Evolutionary conservation across 2,113 vertebrate genomes (phyloP).

Genomic region (Arvicanthis niloticus): DNA sequence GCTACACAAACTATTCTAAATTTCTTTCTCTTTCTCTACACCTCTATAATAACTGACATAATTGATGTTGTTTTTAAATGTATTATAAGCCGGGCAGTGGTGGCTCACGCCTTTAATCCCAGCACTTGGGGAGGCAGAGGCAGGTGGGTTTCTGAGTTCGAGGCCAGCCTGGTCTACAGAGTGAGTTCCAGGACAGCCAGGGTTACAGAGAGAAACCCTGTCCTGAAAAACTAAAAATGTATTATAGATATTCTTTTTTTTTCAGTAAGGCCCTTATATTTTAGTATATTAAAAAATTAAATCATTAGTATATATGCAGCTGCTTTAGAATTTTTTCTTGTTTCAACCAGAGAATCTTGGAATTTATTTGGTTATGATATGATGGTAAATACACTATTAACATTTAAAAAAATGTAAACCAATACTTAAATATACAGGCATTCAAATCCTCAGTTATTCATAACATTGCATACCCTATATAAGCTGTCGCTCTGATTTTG

Average conservation of each 20-base stretch:
- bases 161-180: too few relatives aligned
- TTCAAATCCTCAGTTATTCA: background rate
- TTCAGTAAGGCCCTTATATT: constrained; percentile 31
- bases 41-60: constrained; percentile 16
- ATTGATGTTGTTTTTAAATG: background rate
- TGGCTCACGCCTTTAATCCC: too few relatives aligned
- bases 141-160: too few relatives aligned
- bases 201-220: too few relatives aligned
- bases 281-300: background rate
- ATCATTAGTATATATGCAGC: constrained; percentile 10
- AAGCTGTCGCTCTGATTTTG: background rate
- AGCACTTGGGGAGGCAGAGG: too few relatives aligned
- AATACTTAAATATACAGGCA: constrained; percentile 18
- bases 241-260: background rate
- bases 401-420: constrained; percentile 26
- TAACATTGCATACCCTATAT: background rate
- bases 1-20: constrained; percentile 38
- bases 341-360: background rate
- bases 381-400: constrained; percentile 7
- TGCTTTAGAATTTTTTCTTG: constrained; percentile 38
- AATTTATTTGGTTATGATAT: background rate
- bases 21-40: background rate
- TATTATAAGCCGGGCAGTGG: background rate
- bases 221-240: background rate
- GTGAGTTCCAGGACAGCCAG: too few relatives aligned